Conservation (phyloP, 2,113 vertebrate species). For the Otocyon megalotis region DNA sequence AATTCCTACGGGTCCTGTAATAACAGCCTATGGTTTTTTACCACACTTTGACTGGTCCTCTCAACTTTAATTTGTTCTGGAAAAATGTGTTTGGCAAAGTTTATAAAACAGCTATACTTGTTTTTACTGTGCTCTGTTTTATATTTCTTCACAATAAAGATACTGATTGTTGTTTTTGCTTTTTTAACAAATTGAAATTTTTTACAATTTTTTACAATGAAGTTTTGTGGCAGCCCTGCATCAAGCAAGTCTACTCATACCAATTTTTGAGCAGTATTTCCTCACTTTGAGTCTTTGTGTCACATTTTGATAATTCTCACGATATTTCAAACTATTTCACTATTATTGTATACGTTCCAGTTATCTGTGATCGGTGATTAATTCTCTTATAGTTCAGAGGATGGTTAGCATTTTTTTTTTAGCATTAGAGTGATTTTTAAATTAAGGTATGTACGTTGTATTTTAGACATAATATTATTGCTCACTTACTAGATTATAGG, state of each 20-base stretch:
- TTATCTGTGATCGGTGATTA: neutral
- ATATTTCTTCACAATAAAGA: neutral
- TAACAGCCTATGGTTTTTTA: slow-evolving; percentile 73
- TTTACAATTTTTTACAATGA: neutral
- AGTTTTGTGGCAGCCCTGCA: neutral
- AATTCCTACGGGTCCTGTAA: slow-evolving; percentile 74
- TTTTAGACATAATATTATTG: neutral
- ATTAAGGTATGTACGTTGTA: neutral
- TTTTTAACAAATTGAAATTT: neutral
- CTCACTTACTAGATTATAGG: neutral
- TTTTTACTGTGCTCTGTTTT: neutral
- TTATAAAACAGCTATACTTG: slow-evolving; percentile 70
- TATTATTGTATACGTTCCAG: neutral
- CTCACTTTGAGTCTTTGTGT: neutral
- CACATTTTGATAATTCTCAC: neutral
- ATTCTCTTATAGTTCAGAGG: neutral
- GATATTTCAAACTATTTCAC: neutral
- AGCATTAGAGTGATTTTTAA: neutral
- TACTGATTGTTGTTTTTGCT: neutral
- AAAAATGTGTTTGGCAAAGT: slow-evolving; percentile 77
- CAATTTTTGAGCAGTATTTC: neutral
- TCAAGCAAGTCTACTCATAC: neutral
- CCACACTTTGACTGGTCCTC: slow-evolving; percentile 79
- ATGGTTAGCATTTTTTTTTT: neutral
- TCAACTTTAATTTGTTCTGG: slow-evolving; percentile 68